These are phyloP conservation scores for Beroe ovata DNA, from an alignment of 37 sponge, comb jelly and placozoan genomes.

Conservation along the genomic window DNA sequence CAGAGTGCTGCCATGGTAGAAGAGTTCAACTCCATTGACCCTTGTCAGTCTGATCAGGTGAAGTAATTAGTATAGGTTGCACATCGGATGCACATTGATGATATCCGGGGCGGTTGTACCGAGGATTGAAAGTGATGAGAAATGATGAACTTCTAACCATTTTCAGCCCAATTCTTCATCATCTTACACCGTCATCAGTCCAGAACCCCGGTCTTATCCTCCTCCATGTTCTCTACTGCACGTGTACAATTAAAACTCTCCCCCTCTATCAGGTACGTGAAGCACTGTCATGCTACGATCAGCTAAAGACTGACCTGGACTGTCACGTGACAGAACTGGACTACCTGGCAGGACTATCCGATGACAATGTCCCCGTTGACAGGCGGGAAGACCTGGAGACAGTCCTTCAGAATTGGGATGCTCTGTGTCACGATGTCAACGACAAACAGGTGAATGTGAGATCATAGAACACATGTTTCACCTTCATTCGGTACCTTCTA, in stretches of 20 bases:
- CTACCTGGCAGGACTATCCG: constrained; percentile 14
- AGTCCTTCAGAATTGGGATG: constrained; percentile 22
- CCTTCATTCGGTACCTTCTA: too few species aligned
- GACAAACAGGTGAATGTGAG: constrained; percentile 54
- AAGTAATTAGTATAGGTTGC: too few species aligned
- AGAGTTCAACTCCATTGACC: constrained; percentile 29
- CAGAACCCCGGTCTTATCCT: too few species aligned
- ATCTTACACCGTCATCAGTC: too few species aligned
- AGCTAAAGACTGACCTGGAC: constrained; percentile 37
- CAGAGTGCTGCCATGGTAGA: constrained; percentile 13
- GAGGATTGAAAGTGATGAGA: too few species aligned
- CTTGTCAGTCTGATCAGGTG: constrained; percentile 1
- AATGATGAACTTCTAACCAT: too few species aligned
- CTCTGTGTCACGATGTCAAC: constrained; percentile 21
- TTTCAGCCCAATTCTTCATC: too few species aligned
- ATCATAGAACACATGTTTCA: too few species aligned
- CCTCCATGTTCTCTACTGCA: too few species aligned
- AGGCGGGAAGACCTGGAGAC: neutral
- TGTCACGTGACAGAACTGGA: neutral
- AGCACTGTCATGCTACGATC: constrained; percentile 20
- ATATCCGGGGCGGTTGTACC: too few species aligned
- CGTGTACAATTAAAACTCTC: too few species aligned
- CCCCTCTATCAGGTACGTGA: constrained; percentile 45
- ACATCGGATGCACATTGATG: too few species aligned
- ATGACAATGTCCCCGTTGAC: constrained; percentile 5